These are phyloP conservation scores for Cyphomyrus discorhynchus DNA, from an alignment of 2,113 vertebrate genomes.

Conservation along the genomic window DNA sequence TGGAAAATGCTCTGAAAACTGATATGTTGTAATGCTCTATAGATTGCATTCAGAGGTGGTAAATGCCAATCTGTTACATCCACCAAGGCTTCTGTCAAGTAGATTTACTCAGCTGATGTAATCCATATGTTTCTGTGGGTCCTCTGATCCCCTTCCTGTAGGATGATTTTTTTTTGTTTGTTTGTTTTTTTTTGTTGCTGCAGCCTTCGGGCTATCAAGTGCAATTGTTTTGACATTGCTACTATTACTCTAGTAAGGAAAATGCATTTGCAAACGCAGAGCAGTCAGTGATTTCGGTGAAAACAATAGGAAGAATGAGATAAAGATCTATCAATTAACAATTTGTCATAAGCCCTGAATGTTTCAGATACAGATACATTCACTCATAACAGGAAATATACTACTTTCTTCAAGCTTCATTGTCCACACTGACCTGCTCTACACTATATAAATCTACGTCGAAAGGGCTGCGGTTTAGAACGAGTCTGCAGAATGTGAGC, in stretches of 20 bases:
- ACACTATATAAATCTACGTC: background rate
- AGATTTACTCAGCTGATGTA: conserved; percentile 1
- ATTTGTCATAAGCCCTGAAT: conserved; percentile 6
- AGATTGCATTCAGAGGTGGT: background rate
- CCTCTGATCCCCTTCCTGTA: background rate
- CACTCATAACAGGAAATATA: background rate
- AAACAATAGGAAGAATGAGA: background rate
- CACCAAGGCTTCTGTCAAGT: conserved; percentile 13
- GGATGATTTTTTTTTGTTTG: background rate
- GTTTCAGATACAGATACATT: background rate
- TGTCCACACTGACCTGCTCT: background rate
- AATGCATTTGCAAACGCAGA: background rate
- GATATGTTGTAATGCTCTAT: conserved; percentile 10
- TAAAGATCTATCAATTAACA: background rate
- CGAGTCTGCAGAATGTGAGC: background rate
- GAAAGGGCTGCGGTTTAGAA: background rate
- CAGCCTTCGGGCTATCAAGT: conserved; percentile 8
- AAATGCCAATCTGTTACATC: conserved; percentile 14
- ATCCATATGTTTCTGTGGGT: background rate
- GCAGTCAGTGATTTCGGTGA: background rate
- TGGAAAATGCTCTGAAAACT: background rate
- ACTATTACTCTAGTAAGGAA: conserved; percentile 13
- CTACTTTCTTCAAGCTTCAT: background rate
- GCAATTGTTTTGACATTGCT: conserved; percentile 10
- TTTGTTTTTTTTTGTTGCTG: background rate